A percentile compares a stretch with the other conserved stretches of the same genome.
These are phyloP conservation scores for Pseudoatta argentina DNA, from an alignment of 1,140 invertebrate species.

Conservation along the genomic window DNA sequence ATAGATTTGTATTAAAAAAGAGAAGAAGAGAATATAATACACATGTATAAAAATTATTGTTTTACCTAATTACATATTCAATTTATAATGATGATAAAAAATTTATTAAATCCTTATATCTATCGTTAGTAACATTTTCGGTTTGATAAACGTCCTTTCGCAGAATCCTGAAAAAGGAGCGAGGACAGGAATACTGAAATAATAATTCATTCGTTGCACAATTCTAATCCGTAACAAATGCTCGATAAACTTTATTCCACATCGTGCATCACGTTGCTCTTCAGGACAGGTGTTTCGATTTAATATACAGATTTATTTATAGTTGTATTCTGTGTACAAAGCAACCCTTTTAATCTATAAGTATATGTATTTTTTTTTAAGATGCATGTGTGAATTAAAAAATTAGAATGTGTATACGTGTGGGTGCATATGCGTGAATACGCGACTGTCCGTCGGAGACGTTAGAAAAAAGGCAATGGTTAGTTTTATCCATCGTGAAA, in stretches of 20 bases:
- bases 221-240: constrained; percentile 71
- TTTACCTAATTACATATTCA: neutral
- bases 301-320: constrained; percentile 44
- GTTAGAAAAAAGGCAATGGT: constrained; percentile 61
- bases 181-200: constrained; percentile 18
- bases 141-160: neutral
- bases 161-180: neutral
- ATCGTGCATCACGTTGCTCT: constrained; percentile 68
- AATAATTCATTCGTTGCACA: neutral
- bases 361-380: neutral
- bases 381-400: constrained; percentile 1
- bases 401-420: neutral
- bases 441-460: neutral
- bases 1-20: neutral
- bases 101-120: constrained; percentile 17
- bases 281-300: constrained; percentile 18
- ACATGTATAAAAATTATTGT: constrained; percentile 5
- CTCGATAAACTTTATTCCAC: constrained; percentile 79
- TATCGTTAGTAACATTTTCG: neutral
- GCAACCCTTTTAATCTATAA: neutral
- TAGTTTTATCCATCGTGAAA: constrained; percentile 59
- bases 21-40: neutral
- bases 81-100: constrained; percentile 13
- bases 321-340: neutral
- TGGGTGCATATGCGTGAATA: neutral